Conservation (phyloP, 2,797 vertebrate genomes). For the Onychomys leucogaster region DNA sequence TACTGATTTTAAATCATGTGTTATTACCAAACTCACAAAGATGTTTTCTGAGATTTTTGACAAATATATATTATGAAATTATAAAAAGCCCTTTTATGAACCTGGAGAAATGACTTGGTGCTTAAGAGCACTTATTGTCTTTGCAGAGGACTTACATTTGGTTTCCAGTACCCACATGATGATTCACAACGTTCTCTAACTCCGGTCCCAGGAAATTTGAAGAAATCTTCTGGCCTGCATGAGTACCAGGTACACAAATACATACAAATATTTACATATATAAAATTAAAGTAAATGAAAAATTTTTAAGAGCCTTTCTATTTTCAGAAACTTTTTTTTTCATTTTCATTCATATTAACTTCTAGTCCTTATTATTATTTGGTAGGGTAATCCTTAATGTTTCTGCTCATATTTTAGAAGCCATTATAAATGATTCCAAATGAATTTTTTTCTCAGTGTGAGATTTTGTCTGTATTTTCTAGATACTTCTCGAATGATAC, state of each 20-base stretch:
- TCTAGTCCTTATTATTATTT: neutral
- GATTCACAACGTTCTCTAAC: neutral
- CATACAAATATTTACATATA: neutral
- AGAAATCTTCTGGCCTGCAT: neutral
- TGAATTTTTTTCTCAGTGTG: neutral
- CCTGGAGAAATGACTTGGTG: neutral
- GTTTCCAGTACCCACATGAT: neutral
- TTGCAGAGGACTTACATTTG: neutral
- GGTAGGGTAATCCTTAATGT: neutral
- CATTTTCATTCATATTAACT: neutral
- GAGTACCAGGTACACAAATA: neutral
- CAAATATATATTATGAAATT: neutral
- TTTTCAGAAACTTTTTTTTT: neutral
- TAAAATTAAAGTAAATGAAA: neutral
- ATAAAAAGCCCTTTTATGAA: neutral
- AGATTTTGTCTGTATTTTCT: neutral
- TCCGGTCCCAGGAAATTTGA: neutral
- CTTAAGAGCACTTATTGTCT: neutral
- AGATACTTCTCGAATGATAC: neutral
- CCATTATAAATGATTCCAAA: neutral
- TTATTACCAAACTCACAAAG: neutral
- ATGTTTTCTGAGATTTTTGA: neutral
- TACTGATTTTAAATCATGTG: neutral
- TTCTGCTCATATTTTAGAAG: neutral
- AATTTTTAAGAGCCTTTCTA: neutral